phyloP scores from a whole-genome alignment of 1,140 invertebrate species.

The Camponotus pennsylvanicus region DNA sequence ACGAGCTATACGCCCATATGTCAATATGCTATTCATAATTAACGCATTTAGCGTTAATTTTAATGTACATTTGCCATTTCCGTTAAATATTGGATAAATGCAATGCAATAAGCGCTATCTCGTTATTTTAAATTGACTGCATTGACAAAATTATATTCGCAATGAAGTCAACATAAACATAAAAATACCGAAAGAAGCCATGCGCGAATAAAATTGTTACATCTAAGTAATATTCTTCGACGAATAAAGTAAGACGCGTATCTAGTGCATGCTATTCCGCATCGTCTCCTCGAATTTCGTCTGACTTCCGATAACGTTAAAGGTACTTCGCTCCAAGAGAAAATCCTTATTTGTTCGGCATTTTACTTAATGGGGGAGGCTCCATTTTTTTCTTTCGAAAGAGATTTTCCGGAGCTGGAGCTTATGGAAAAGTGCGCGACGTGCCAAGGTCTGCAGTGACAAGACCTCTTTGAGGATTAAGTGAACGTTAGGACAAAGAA shows the following conservation, averaged over 20 bases:
- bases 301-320: conserved; percentile 66
- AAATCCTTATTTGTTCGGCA: conserved; percentile 76
- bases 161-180: neutral
- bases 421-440: conserved; percentile 64
- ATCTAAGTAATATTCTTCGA: conserved; percentile 49
- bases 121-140: conserved; percentile 12
- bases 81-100: conserved; percentile 30
- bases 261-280: conserved; percentile 60
- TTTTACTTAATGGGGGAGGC: conserved; percentile 75
- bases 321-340: conserved; percentile 54
- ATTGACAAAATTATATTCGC: conserved; percentile 14
- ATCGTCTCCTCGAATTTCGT: conserved; percentile 67
- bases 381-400: conserved; percentile 69
- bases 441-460: conserved; percentile 55
- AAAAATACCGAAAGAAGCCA: neutral
- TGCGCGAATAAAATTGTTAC: conserved; percentile 19
- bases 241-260: conserved; percentile 60
- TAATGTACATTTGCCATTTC: conserved; percentile 43
- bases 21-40: conserved; percentile 60
- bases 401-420: conserved; percentile 66
- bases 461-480: conserved; percentile 63
- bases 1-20: conserved; percentile 44
- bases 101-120: neutral
- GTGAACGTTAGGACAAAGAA: conserved; percentile 22
- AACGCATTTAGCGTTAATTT: conserved; percentile 50